Evolutionary conservation across 2,797 vertebrate genomes (phyloP).

Genomic region (Paratrypauchen microcephalus): DNA sequence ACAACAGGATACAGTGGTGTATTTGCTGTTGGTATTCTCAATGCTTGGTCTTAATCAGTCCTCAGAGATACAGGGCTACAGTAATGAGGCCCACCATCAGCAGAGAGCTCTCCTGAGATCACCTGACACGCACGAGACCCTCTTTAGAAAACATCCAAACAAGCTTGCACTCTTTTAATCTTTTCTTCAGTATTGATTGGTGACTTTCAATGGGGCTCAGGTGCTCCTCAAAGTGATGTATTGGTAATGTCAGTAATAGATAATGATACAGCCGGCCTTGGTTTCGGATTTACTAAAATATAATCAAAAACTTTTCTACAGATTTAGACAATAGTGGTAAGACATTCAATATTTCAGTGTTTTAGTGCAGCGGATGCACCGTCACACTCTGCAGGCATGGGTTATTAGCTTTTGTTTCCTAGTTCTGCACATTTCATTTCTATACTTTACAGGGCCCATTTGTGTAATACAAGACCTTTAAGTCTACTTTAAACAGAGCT

Average conservation of each 20-base stretch:
- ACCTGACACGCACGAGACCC: constrained; percentile 42
- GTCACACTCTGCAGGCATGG: too few relatives aligned
- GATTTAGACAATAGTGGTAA: not conserved
- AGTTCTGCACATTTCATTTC: too few relatives aligned
- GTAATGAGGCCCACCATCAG: constrained; percentile 71
- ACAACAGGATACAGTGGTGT: constrained; percentile 49
- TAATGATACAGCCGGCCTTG: not conserved
- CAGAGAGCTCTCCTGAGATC: constrained; percentile 55
- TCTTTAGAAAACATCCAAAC: constrained; percentile 46
- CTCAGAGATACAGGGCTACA: constrained; percentile 57
- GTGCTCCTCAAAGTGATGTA: not conserved
- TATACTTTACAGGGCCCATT: too few relatives aligned
- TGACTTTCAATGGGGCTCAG: not conserved
- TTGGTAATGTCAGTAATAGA: not conserved
- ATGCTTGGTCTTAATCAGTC: constrained; percentile 73
- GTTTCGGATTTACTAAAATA: not conserved
- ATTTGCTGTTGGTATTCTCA: constrained; percentile 61
- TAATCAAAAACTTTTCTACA: too few relatives aligned
- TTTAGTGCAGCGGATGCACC: too few relatives aligned
- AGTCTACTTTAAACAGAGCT: not conserved
- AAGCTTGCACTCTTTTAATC: constrained; percentile 30
- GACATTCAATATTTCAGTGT: not conserved
- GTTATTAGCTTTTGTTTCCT: not conserved
- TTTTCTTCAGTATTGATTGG: constrained; percentile 1
- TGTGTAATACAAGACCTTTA: too few relatives aligned